Base-by-base conservation (phyloP, 2,888 invertebrate genomes). In the Argynnis bischoffii region DNA sequence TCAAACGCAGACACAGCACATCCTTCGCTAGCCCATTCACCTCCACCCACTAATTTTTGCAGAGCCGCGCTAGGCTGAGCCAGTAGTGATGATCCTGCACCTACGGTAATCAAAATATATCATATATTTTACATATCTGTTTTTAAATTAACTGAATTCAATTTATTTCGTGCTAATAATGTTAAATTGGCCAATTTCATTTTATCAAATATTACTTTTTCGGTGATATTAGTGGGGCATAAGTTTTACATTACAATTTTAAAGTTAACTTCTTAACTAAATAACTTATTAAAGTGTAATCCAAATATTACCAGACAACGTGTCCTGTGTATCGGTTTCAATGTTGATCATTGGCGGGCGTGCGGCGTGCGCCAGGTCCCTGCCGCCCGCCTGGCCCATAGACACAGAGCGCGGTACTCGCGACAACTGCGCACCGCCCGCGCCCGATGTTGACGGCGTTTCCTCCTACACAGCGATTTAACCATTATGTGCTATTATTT, bases 31-130 rank as follows among this genome's bases (percentile, higher is more conserved):
- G 73, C 69, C 73, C 77, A 78, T 0, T 83, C 85, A 0, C 85
- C 88, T 63, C 85, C 90, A 3, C 91, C 88, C 54, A 96, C 96
- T 75, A 98, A 91, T 76, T 96, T 96, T 70, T 97, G 96, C 50
- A 99, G 94, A 31, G 97, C 96, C 26, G 96, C 95, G 54, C 98
- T 98, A 2, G 98, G 98, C 85, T 98, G 97, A 69, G 98, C 97
- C 0, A 99, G 93, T 8, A 98, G 90, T 0, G 97, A 97, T 16
- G 96, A 96, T 6, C 96, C 97, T 14, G 94, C 95, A 75, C 96
- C 96, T 74, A 63, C n/a, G 13, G 35, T 14, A 57, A 13, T 14
- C 14, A 21, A 54, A 11, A 13, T 11, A 41, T 14, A 18, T n/a
- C 60, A 67, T 18, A 31, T 56, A 55, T 54, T 56, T 70, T 61